Evolutionary conservation across 2,888 invertebrate genomes (phyloP).

Genomic region (Drosophila colorata): DNA sequence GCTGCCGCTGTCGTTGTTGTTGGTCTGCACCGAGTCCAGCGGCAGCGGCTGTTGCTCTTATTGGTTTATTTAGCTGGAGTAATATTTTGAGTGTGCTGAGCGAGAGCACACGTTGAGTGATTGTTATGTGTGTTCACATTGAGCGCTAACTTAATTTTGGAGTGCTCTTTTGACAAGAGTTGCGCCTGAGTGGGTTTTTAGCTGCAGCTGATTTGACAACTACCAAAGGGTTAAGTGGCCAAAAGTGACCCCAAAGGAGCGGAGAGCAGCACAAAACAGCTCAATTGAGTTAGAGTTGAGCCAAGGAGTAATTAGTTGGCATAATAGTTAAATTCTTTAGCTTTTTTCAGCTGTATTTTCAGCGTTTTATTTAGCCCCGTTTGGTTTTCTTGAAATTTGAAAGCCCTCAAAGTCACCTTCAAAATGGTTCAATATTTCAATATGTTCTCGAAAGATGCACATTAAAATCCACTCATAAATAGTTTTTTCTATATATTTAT

Average conservation of each 20-base stretch:
- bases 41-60: constrained; percentile 53
- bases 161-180: constrained; percentile 25
- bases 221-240: constrained; percentile 29
- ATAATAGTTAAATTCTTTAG: background rate
- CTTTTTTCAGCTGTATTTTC: background rate
- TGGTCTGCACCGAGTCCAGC: constrained; percentile 29
- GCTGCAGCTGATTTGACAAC: constrained; percentile 23
- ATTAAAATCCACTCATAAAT: constrained; percentile 15
- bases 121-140: constrained; percentile 22
- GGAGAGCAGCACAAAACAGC: background rate
- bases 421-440: constrained; percentile 52
- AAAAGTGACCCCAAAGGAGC: constrained; percentile 6
- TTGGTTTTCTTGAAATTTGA: constrained; percentile 1
- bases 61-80: constrained; percentile 66
- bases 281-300: constrained; percentile 8
- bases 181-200: constrained; percentile 11
- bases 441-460: constrained; percentile 33
- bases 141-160: constrained; percentile 16
- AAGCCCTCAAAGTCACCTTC: constrained; percentile 67
- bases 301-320: constrained; percentile 5
- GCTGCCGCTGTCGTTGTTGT: constrained; percentile 12
- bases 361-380: background rate
- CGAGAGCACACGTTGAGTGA: constrained; percentile 9
- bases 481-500: constrained; percentile 21
- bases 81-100: background rate